phyloP scores from a whole-genome alignment of 2,888 invertebrate species.

The Thera britannica region DNA sequence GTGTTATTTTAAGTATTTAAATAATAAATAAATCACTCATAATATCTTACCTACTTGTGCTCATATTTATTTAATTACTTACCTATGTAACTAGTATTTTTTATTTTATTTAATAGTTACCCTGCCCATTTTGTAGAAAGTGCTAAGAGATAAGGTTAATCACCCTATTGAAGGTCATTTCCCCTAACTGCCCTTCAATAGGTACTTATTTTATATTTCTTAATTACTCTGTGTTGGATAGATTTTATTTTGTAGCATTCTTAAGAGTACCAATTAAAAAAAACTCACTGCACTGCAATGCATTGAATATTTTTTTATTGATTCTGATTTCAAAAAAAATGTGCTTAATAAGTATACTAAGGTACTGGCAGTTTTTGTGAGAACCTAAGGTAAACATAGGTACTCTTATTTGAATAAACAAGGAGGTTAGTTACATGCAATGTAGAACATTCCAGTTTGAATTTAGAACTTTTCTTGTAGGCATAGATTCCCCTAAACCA shows the following conservation, averaged over 20 bases:
- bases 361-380: background rate
- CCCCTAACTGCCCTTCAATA: conserved; percentile 2
- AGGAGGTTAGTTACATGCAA: no score
- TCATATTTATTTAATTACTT: no score
- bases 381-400: no score
- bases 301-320: background rate
- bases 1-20: no score
- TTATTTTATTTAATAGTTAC: background rate
- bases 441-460: background rate
- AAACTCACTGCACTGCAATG: background rate
- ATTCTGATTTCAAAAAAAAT: conserved; percentile 12
- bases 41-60: no score
- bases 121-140: conserved; percentile 1
- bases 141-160: conserved; percentile 22
- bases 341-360: no score
- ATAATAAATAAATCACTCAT: no score
- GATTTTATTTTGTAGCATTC: no score
- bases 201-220: no score
- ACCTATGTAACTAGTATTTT: background rate
- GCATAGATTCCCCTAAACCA: background rate
- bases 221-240: no score
- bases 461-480: background rate
- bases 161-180: conserved; percentile 22
- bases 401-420: no score
- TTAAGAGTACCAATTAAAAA: background rate